Percentiles rank a stretch among this genome's conserved stretches.
Conservation (phyloP, 2,888 invertebrate species). For the Rotaria socialis region DNA sequence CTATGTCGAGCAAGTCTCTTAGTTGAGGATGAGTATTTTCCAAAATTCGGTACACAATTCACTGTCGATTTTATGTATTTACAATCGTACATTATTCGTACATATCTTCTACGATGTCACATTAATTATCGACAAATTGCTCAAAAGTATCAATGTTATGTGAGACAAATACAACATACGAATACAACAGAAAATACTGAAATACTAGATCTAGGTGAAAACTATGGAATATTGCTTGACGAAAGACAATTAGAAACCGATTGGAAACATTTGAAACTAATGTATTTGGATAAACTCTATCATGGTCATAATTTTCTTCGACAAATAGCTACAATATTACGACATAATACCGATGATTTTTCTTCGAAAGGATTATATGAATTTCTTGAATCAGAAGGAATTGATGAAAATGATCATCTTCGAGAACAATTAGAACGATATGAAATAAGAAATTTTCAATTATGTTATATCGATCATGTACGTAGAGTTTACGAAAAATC, state of each 20-base stretch:
- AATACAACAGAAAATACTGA: neutral
- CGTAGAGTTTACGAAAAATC: neutral
- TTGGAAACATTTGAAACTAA: neutral
- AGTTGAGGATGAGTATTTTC: neutral
- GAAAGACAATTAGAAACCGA: neutral
- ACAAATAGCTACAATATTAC: neutral
- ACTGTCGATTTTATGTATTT: neutral
- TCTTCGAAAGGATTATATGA: neutral
- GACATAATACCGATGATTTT: neutral
- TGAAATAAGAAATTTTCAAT: neutral
- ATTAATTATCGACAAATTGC: slow-evolving; percentile 7
- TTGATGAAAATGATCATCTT: neutral
- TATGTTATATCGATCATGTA: neutral
- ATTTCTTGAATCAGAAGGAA: neutral
- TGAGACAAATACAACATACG: too few relatives aligned
- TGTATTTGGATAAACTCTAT: slow-evolving; percentile 25
- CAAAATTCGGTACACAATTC: neutral
- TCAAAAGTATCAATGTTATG: slow-evolving; percentile 1
- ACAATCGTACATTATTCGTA: neutral
- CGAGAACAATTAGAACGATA: neutral
- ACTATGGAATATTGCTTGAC: neutral
- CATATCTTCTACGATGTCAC: neutral
- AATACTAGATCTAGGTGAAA: neutral
- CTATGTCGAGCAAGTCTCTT: neutral
- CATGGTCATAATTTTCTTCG: neutral